Base-by-base conservation (phyloP, 2,888 invertebrate species). In the Eumacrocentrus americanus region DNA sequence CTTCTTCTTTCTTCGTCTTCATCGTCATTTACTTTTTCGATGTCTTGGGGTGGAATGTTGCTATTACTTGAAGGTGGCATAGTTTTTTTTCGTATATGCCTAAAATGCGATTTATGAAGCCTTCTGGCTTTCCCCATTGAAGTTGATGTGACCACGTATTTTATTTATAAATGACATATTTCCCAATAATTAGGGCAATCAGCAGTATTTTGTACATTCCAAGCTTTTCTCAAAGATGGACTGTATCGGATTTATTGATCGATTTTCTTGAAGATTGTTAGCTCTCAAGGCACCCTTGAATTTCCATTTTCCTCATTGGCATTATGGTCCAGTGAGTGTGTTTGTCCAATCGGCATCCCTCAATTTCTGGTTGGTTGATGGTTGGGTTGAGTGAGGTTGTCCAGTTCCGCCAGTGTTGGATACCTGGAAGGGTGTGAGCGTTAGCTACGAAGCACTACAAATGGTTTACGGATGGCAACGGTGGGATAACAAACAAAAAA, bases 341-440 rank as follows among this genome's bases (percentile, higher is more conserved):
- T 42, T 60, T 46, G 46, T 50, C 50, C 53, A 35, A 25, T 55
- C 44, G 47, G 47, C 38, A 22, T 14, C 12, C 14, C n/a, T 12
- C 9, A 20, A 16, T 48, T 50, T 40, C 40, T 22, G 37, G 11
- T 38, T 42, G 42, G 12, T 50, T 9, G 29, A 7, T 25, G 34
- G 12, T 60, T 38, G 23, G 50, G 23, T 18, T 54, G 58, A 51
- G 22, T 22, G 38, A 46, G 34, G 60, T 47, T 60, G 50, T 6
- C 44, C 18, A 35, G 50, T 11, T 20, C 38, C 34, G 11, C 12
- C 52, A 58, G 23, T 35, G 58, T 55, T 60, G 50, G 50, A 53
- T 60, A 78, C 72, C 79, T 80, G 68, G 72, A 77, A 60, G 76
- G 70, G 72, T 79, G 79, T 80, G 79, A 80, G 80, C 65, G 77